A percentile compares a stretch with the other conserved stretches of the same genome.
These are phyloP conservation scores for Clarias laeviceps DNA, from an alignment of 2,797 vertebrate genomes.

Conservation along the genomic window DNA sequence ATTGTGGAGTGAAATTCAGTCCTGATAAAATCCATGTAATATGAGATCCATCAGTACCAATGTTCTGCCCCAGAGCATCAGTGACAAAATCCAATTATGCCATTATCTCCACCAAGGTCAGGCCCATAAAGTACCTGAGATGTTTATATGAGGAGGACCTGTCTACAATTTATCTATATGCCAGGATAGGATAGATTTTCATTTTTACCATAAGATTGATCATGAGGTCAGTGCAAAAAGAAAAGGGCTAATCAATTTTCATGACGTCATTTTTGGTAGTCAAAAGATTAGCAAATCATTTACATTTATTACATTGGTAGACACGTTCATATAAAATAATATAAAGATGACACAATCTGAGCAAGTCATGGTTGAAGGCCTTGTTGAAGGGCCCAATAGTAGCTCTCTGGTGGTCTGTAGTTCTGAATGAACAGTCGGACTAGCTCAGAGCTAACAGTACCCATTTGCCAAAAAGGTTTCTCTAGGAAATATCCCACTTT, in stretches of 20 bases:
- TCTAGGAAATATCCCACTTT: neutral
- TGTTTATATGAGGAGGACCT: slow-evolving; percentile 7
- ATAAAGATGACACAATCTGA: neutral
- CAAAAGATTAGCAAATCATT: neutral
- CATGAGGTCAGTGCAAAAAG: neutral
- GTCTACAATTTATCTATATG: slow-evolving; percentile 18
- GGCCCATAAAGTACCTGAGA: slow-evolving; percentile 27
- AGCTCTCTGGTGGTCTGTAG: neutral
- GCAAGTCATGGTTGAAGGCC: neutral
- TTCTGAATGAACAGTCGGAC: neutral
- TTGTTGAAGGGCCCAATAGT: neutral
- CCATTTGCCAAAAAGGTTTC: neutral
- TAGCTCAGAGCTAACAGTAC: neutral
- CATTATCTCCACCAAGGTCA: slow-evolving; percentile 35
- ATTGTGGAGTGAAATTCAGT: slow-evolving; percentile 20
- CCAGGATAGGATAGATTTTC: slow-evolving; percentile 27
- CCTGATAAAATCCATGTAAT: slow-evolving; percentile 16
- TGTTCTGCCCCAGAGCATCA: slow-evolving; percentile 21
- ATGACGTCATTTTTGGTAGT: neutral
- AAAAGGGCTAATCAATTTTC: neutral
- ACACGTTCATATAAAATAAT: neutral
- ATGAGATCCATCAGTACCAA: slow-evolving; percentile 34
- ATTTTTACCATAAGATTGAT: slow-evolving; percentile 35
- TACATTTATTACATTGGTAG: neutral
- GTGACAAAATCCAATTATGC: slow-evolving; percentile 43